A percentile compares a stretch with the other conserved stretches of the same genome.
Evolutionary conservation across 1,140 invertebrate species (phyloP).

Genomic region (Cotesia glomerata): DNA sequence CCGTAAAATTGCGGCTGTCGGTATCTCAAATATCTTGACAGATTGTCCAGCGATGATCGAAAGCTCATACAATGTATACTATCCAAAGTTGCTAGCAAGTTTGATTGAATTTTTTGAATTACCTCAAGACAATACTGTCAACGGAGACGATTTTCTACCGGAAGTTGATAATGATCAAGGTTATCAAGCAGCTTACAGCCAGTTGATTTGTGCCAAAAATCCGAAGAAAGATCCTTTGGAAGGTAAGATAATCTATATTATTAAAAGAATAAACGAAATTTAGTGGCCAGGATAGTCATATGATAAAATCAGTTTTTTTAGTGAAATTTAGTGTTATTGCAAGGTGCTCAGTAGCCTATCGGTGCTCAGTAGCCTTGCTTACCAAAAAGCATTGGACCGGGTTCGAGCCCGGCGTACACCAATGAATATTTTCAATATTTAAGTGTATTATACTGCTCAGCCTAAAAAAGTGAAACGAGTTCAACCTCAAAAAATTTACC

Average conservation of each 20-base stretch:
- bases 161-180: conserved; percentile 85
- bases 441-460: no score
- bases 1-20: conserved; percentile 87
- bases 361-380: no score
- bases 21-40: conserved; percentile 83
- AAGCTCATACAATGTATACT: conserved; percentile 70
- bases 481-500: no score
- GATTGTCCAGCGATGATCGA: conserved; percentile 73
- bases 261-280: conserved; percentile 18
- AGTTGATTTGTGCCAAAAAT: conserved; percentile 84
- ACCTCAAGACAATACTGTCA: conserved; percentile 78
- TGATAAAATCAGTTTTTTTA: no score
- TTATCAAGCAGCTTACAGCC: conserved; percentile 89
- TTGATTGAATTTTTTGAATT: conserved; percentile 88
- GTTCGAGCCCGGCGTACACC: no score
- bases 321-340: no score
- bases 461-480: no score
- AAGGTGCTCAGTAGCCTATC: no score
- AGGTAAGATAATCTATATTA: conserved; percentile 52
- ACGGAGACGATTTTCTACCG: conserved; percentile 82
- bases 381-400: no score
- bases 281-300: no score
- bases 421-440: no score
- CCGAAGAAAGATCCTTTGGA: conserved; percentile 74
- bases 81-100: conserved; percentile 72